These are phyloP conservation scores for Drosophila sproati DNA, from an alignment of 1,140 invertebrate genomes.

Conservation along the genomic window DNA sequence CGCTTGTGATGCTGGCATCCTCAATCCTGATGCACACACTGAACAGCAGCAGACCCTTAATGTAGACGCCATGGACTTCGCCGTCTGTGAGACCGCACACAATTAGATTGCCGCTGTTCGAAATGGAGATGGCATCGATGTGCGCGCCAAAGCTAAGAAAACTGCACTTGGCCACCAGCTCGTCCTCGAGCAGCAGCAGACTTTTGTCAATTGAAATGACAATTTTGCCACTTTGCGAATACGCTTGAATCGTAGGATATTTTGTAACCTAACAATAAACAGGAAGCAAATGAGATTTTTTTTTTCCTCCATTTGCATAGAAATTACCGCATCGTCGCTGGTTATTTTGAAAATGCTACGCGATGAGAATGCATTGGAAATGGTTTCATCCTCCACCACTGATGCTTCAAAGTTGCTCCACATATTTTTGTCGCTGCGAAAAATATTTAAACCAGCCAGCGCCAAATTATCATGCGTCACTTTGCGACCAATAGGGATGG, in stretches of 20 bases:
- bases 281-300: neutral
- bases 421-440: slow-evolving; percentile 44
- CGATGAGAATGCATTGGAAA: slow-evolving; percentile 77
- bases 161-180: slow-evolving; percentile 73
- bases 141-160: slow-evolving; percentile 63
- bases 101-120: slow-evolving; percentile 72
- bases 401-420: slow-evolving; percentile 81
- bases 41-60: slow-evolving; percentile 74
- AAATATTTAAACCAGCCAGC: slow-evolving; percentile 56
- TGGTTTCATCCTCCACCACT: slow-evolving; percentile 75
- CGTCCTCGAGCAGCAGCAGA: slow-evolving; percentile 77
- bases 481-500: slow-evolving; percentile 4
- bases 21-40: slow-evolving; percentile 67
- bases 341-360: slow-evolving; percentile 78
- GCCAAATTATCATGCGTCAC: slow-evolving; percentile 69
- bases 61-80: slow-evolving; percentile 76
- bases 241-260: slow-evolving; percentile 63
- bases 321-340: slow-evolving; percentile 65
- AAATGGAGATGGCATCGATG: slow-evolving; percentile 74
- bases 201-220: slow-evolving; percentile 77
- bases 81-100: slow-evolving; percentile 77
- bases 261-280: slow-evolving; percentile 51
- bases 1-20: slow-evolving; percentile 54
- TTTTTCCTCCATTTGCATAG: neutral
- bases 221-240: slow-evolving; percentile 74